phyloP scores from a whole-genome alignment of 2,888 invertebrate species.

The Alitta virens region DNA sequence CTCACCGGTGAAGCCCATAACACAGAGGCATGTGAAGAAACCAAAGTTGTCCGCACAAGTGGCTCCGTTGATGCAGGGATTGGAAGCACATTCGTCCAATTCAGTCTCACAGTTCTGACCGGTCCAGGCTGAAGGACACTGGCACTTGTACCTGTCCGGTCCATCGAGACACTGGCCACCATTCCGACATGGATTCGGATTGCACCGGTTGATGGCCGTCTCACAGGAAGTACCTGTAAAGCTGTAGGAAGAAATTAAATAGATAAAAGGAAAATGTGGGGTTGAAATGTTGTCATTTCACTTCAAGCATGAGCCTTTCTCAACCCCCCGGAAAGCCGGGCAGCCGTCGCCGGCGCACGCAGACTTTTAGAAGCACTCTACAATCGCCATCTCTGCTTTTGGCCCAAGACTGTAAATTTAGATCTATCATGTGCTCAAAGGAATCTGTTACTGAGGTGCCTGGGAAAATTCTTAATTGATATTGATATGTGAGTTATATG shows the following conservation, averaged over 20 bases:
- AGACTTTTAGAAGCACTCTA: too few relatives aligned
- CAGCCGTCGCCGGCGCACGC: too few relatives aligned
- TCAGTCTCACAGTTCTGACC: constrained; percentile 62
- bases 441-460: too few relatives aligned
- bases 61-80: constrained; percentile 33
- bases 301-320: too few relatives aligned
- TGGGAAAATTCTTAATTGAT: too few relatives aligned
- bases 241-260: constrained; percentile 17
- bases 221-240: constrained; percentile 80
- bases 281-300: too few relatives aligned
- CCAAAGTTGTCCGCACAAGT: constrained; percentile 27
- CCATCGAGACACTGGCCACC: constrained; percentile 61
- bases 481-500: too few relatives aligned
- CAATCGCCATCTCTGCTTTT: too few relatives aligned
- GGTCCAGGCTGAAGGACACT: constrained; percentile 74
- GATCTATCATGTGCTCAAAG: too few relatives aligned
- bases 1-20: constrained; percentile 6
- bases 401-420: too few relatives aligned
- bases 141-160: constrained; percentile 66
- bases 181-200: constrained; percentile 91
- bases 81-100: constrained; percentile 14
- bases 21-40: constrained; percentile 5
- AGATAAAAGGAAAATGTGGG: too few relatives aligned
- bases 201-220: constrained; percentile 93
- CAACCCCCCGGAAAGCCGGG: too few relatives aligned